phyloP scores from a whole-genome alignment of 2,888 invertebrate genomes.

The Metalampra italica region DNA sequence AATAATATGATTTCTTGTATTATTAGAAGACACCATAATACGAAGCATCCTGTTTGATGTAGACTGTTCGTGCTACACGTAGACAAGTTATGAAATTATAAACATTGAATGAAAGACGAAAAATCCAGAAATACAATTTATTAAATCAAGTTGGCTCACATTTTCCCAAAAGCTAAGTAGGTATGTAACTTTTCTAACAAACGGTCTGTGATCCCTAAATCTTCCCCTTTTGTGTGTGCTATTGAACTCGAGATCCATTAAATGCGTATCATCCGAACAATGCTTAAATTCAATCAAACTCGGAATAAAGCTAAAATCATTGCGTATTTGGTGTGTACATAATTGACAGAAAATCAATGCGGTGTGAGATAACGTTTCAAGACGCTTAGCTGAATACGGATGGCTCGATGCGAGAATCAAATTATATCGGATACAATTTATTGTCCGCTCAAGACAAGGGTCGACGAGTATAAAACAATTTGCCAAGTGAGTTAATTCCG shows the following conservation, averaged over 20 bases:
- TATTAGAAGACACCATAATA: no score
- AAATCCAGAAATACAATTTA: no score
- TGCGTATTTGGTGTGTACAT: not conserved
- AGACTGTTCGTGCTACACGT: no score
- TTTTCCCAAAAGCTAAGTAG: no score
- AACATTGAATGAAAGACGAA: no score
- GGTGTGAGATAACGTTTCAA: conserved; percentile 7
- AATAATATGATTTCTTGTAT: no score
- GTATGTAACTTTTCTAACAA: no score
- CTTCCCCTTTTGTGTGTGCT: no score
- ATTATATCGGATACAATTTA: conserved; percentile 41
- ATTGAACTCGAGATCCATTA: conserved; percentile 3
- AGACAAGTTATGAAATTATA: no score
- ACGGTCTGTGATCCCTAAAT: no score
- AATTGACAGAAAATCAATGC: conserved; percentile 17
- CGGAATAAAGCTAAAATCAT: conserved; percentile 3
- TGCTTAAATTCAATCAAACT: not conserved
- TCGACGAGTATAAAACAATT: conserved; percentile 62
- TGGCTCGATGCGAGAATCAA: conserved; percentile 18
- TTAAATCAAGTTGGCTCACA: no score
- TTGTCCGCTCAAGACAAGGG: conserved; percentile 40
- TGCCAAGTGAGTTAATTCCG: conserved; percentile 50
- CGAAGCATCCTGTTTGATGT: no score
- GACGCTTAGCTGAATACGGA: conserved; percentile 6
- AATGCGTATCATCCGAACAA: conserved; percentile 5